A percentile compares a stretch with the other conserved stretches of the same genome.
These are phyloP conservation scores for Drosophila leonis DNA, from an alignment of 2,888 invertebrate genomes.

Conservation along the genomic window DNA sequence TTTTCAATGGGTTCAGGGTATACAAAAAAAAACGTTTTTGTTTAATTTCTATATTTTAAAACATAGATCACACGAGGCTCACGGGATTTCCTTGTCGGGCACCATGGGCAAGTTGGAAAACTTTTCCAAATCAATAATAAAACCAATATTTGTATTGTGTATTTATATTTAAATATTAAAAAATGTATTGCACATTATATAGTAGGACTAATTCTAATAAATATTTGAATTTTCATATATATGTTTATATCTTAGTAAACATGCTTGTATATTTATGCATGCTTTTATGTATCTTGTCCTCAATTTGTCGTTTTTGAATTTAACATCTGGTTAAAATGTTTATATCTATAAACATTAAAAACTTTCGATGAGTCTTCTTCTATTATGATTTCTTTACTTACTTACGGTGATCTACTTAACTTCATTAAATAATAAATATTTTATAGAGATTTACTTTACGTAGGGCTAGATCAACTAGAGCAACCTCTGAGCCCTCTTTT, in stretches of 20 bases:
- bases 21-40: too few species aligned
- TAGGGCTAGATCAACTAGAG: not conserved
- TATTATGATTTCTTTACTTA: not conserved
- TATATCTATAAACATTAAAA: not conserved
- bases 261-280: not conserved
- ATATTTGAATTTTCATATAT: not conserved
- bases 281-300: not conserved
- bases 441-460: not conserved
- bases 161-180: constrained; percentile 3
- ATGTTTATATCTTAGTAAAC: not conserved
- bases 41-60: too few species aligned
- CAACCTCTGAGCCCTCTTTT: not conserved
- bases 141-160: not conserved
- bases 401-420: not conserved
- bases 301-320: not conserved
- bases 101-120: not conserved
- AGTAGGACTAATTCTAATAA: constrained; percentile 21
- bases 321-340: too few species aligned
- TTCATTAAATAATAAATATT: not conserved
- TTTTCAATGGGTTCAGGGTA: too few species aligned
- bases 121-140: not conserved
- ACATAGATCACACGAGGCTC: too few species aligned
- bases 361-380: not conserved
- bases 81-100: too few species aligned
- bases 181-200: constrained; percentile 47